phyloP scores from a whole-genome alignment of 1,140 invertebrate species.

The Araneus ventricosus region DNA sequence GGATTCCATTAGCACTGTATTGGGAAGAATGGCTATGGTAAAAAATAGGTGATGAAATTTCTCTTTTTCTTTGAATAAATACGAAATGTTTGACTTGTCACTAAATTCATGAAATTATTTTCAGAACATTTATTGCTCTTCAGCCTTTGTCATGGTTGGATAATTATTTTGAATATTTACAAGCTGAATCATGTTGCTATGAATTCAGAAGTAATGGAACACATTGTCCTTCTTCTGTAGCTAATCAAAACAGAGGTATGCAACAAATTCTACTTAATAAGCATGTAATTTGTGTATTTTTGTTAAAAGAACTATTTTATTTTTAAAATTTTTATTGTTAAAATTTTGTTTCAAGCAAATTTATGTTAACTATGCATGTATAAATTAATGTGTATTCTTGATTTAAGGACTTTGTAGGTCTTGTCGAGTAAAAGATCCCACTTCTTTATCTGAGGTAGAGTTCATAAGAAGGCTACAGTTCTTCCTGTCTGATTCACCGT shows the following conservation, averaged over 20 bases:
- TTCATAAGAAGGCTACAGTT: slow-evolving; percentile 58
- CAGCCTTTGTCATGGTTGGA: slow-evolving; percentile 93
- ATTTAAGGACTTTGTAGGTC: slow-evolving; percentile 43
- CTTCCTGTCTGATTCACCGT: slow-evolving; percentile 68
- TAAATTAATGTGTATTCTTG: background rate
- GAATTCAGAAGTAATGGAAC: slow-evolving; percentile 60
- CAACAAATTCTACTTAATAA: background rate
- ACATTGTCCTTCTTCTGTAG: slow-evolving; percentile 74
- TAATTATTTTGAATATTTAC: slow-evolving; percentile 90
- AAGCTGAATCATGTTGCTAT: slow-evolving; percentile 75
- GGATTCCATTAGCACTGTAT: slow-evolving; percentile 90
- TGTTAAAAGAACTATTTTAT: background rate
- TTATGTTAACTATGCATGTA: background rate
- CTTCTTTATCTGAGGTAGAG: slow-evolving; percentile 35
- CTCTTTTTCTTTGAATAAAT: background rate
- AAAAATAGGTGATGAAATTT: slow-evolving; percentile 64
- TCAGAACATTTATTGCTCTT: slow-evolving; percentile 88
- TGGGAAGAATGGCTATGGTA: slow-evolving; percentile 72
- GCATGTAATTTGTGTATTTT: background rate
- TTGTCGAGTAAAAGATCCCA: background rate
- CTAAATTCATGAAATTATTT: slow-evolving; percentile 51
- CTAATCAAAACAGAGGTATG: slow-evolving; percentile 40
- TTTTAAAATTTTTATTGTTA: background rate
- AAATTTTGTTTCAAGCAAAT: background rate
- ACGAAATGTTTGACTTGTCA: background rate